phyloP scores from a whole-genome alignment of 2,113 vertebrate genomes.

The Xiphophorus maculatus region DNA sequence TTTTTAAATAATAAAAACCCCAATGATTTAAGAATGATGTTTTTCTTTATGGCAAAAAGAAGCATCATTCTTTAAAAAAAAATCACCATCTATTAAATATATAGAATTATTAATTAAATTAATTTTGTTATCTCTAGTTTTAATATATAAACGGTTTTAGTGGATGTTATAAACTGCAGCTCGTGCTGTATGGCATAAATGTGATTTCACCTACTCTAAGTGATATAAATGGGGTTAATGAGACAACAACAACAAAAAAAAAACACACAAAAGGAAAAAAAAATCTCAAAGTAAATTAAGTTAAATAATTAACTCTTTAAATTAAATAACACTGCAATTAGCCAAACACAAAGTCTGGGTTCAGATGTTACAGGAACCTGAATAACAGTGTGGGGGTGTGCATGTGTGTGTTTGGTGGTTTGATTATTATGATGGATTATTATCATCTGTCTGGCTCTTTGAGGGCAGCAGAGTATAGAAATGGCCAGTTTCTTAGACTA shows the following conservation, averaged over 20 bases:
- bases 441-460: conserved; percentile 58
- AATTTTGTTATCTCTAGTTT: no score
- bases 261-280: not conserved
- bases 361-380: conserved; percentile 23
- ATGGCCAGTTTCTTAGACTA: conserved; percentile 67
- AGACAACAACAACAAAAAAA: not conserved
- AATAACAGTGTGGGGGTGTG: not conserved
- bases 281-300: not conserved
- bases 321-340: not conserved
- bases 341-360: conserved; percentile 1
- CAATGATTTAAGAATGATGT: no score
- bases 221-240: not conserved
- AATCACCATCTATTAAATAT: not conserved
- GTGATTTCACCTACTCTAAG: not conserved
- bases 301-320: conserved; percentile 1
- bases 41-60: not conserved
- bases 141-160: not conserved
- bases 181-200: not conserved
- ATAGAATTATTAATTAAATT: no score
- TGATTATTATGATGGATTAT: conserved; percentile 71
- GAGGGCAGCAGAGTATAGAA: conserved; percentile 57
- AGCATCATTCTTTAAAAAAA: not conserved
- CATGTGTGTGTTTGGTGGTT: conserved; percentile 37
- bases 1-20: not conserved
- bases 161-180: not conserved